Evolutionary conservation across 2,888 invertebrate species (phyloP), one percentile per base, ranked within the genome.

Genomic region (Morpho achilles): DNA sequence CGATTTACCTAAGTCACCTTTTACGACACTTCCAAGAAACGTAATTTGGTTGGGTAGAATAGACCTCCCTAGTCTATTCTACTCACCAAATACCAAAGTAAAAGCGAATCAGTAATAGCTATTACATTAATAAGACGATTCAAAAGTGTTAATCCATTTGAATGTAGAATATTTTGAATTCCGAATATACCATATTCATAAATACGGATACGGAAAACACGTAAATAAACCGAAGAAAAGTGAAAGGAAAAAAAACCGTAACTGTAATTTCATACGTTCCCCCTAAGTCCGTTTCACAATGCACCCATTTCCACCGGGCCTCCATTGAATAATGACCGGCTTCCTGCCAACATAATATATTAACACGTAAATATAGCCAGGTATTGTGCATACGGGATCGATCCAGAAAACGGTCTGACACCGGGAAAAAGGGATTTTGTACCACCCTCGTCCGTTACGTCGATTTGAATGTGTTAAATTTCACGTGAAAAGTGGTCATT

Each of bases 401-500:
- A 70, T 69, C 69, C 66, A 67, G 73, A 74, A 79, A 82, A 81
- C 49, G 84, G 84, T 84, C 81, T 78, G 81, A 80, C 80, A 76
- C 72, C 75, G 75, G 74, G 71, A 70, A 69, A 68, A 79, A 80
- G 87, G 84, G 82, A 83, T 82, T 77, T 70, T 76, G 73, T 79
- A 73, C 76, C 76, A 80, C 80, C 79, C 79, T 72, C 76, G 59
- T 76, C 70, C 75, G 64, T 62, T 63, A 67, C 67, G 67, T 64
- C 62, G 62, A 62, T 62, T 65, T 67, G 78, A 81, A 84, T 82
- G 85, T 79, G 87, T 87, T 87, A 86, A 88, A 89, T 89, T 87
- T 86, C 72, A 79, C 76, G 87, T 32, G 84, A 85, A 88, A 72
- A 72, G 67, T 82, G 76, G 79, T 74, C 80, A 82, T 81, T 84